These are phyloP conservation scores for Pantelozetes paolii DNA, from an alignment of 2,888 invertebrate species.

Conservation along the genomic window DNA sequence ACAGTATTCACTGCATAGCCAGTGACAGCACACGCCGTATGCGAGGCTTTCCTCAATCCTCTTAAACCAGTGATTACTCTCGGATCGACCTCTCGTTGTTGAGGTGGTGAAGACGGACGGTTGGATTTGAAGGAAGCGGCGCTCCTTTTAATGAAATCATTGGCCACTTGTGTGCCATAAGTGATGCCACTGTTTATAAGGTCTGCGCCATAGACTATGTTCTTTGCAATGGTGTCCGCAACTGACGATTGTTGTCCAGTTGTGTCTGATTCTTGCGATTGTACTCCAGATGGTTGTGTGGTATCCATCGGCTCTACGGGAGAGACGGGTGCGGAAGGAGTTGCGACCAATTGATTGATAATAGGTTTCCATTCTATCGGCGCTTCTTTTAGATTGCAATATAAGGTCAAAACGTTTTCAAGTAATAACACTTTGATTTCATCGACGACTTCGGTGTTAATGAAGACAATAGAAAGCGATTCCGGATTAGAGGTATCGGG, in stretches of 20 bases:
- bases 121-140: conserved; percentile 11
- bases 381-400: conserved; percentile 4
- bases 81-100: conserved; percentile 14
- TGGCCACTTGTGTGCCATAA: conserved; percentile 27
- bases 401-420: conserved; percentile 26
- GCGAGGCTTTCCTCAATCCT: conserved; percentile 1
- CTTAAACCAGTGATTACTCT: conserved; percentile 18
- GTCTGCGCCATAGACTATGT: conserved; percentile 32
- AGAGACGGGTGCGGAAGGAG: background rate
- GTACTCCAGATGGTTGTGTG: background rate
- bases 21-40: background rate
- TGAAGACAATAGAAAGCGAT: background rate
- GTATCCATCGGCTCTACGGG: conserved; percentile 17
- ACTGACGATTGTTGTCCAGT: background rate
- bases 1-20: conserved; percentile 14
- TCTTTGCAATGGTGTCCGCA: conserved; percentile 9
- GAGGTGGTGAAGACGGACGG: background rate
- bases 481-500: background rate
- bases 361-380: conserved; percentile 30
- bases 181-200: conserved; percentile 20
- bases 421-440: conserved; percentile 26
- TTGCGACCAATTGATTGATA: conserved; percentile 13
- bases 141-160: conserved; percentile 5
- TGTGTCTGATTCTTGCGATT: background rate
- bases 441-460: conserved; percentile 26